Evolutionary conservation across 2,888 invertebrate species (phyloP), one percentile per base, ranked within the genome.

Genomic region (Drosophila lacicola): DNA sequence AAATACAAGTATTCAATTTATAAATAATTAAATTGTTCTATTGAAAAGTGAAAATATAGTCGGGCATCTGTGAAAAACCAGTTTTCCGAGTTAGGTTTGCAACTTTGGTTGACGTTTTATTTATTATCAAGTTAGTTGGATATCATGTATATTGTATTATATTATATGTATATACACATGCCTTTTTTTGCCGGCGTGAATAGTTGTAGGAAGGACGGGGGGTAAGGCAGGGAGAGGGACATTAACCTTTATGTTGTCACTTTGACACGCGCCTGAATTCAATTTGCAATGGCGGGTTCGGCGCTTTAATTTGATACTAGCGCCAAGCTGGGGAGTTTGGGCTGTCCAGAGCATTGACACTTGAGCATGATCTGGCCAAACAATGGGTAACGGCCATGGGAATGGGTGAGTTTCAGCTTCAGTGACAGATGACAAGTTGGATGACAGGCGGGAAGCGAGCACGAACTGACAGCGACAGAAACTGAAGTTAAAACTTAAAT

Each of bases 401-500:
- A 11, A 9, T 34, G 41, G 36, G 36, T n/a, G 25, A 44, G 61
- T 29, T 29, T 41, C 53, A 60, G 60, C 53, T 75, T 63, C 77
- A 61, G 58, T 72, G 68, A 66, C 77, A 76, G 62, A 36, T 62
- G 29, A 29, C 29, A 29, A 29, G 29, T 29, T 29, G 29, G 29
- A 29, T 29, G 50, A 39, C 45, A 46, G 46, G 47, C 39, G n/a
- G 29, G 5, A 34, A 44, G 29, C 13, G 39, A 19, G 36, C 9
- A 6, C 14, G 17, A 42, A 11, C 34, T 63, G 63, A 49, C 56
- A 69, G 60, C 29, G 56, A 61, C 56, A 60, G 54, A 58, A 68
- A 72, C 65, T 53, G 58, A 77, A 82, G 74, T 74, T 80, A 74
- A 86, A 80, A 83, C 74, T 86, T 75, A 81, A 86, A 75, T 78